phyloP scores from a whole-genome alignment of 2,888 invertebrate genomes.

The Agriotes lineatus region DNA sequence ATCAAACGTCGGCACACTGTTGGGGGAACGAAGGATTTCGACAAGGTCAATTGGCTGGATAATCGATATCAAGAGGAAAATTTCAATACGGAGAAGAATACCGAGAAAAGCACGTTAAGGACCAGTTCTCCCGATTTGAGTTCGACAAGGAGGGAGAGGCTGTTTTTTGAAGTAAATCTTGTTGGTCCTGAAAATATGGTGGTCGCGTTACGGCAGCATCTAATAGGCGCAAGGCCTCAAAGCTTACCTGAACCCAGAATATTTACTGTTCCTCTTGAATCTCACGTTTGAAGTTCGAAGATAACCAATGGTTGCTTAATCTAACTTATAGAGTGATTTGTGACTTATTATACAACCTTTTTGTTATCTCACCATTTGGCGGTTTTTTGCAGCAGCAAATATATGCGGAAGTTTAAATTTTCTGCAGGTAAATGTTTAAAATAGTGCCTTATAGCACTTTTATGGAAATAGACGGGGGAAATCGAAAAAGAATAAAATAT shows the following conservation, averaged over 20 bases:
- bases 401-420: neutral
- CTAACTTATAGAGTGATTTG: constrained; percentile 35
- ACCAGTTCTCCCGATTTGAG: constrained; percentile 75
- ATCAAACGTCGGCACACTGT: constrained; percentile 93
- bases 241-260: constrained; percentile 69
- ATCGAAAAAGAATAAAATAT: neutral
- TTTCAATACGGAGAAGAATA: constrained; percentile 59
- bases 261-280: constrained; percentile 71
- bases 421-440: neutral
- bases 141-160: constrained; percentile 63
- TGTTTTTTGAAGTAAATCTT: constrained; percentile 69
- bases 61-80: constrained; percentile 68
- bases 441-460: constrained; percentile 35
- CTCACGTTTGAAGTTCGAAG: constrained; percentile 67
- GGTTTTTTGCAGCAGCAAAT: constrained; percentile 18
- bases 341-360: constrained; percentile 24
- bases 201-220: constrained; percentile 65
- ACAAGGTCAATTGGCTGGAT: constrained; percentile 73
- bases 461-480: neutral
- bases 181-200: constrained; percentile 69
- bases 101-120: constrained; percentile 70
- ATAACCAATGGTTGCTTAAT: neutral
- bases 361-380: constrained; percentile 20
- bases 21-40: constrained; percentile 91
- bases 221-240: constrained; percentile 68